Percentiles rank a stretch among this genome's conserved stretches.
Conservation (phyloP, 2,113 vertebrate species). For the Callionymus lyra region DNA sequence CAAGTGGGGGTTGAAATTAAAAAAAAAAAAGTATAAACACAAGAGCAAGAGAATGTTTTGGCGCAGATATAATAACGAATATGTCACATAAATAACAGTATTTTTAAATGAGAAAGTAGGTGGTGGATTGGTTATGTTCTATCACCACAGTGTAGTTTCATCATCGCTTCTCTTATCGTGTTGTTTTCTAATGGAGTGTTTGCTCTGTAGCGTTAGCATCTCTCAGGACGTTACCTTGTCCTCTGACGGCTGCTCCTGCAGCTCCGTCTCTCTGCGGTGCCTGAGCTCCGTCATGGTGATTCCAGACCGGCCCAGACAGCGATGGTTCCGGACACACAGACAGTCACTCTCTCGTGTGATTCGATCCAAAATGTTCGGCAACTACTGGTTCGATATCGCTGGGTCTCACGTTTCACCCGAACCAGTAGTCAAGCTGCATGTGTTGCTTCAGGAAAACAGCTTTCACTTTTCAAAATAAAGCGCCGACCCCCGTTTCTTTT, state of each 20-base stretch:
- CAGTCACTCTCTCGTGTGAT: conserved; percentile 1
- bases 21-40: too few species aligned
- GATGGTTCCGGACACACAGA: conserved; percentile 1
- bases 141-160: too few species aligned
- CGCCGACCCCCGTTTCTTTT: not conserved
- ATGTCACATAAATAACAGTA: too few species aligned
- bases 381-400: conserved; percentile 7
- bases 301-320: conserved; percentile 5
- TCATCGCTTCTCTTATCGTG: too few species aligned
- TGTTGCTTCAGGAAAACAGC: not conserved
- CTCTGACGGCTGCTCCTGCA: conserved; percentile 54
- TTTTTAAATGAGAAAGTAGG: too few species aligned
- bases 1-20: too few species aligned
- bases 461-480: conserved; percentile 46
- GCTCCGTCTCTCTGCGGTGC: conserved; percentile 58
- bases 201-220: conserved; percentile 39
- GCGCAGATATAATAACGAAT: too few species aligned
- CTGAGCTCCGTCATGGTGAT: conserved; percentile 64
- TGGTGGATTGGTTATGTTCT: too few species aligned
- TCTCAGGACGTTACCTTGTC: conserved; percentile 58
- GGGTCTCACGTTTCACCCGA: conserved; percentile 14
- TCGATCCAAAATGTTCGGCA: conserved; percentile 8
- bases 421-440: not conserved
- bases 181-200: too few species aligned
- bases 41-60: too few species aligned